A percentile compares a stretch with the other conserved stretches of the same genome.
These are phyloP conservation scores for Crypturellus undulatus DNA, from an alignment of 2,113 vertebrate species.

Conservation along the genomic window DNA sequence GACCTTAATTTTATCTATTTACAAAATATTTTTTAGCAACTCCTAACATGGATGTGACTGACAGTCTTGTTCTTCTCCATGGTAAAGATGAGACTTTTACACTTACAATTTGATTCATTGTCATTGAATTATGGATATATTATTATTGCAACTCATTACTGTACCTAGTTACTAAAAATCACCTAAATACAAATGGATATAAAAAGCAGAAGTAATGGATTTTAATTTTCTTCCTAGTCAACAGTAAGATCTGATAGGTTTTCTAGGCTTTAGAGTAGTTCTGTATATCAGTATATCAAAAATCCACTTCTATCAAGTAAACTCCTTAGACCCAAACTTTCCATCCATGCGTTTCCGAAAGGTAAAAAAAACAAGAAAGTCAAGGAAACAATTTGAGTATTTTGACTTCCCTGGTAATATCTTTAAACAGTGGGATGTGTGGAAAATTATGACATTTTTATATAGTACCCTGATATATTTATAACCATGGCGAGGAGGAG, in stretches of 20 bases:
- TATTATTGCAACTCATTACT: not conserved
- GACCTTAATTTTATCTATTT: not conserved
- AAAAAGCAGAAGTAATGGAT: not conserved
- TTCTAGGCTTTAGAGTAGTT: not conserved
- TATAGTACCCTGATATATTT: not conserved
- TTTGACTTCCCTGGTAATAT: not conserved
- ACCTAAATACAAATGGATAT: not conserved
- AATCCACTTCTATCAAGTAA: not conserved
- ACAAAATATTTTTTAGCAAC: not conserved
- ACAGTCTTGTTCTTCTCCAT: not conserved
- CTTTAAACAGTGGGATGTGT: not conserved
- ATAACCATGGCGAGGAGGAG: not conserved
- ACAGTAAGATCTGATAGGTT: not conserved
- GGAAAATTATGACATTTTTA: not conserved
- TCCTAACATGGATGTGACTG: not conserved
- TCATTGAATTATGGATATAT: not conserved
- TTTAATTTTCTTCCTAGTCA: not conserved
- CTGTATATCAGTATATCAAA: not conserved
- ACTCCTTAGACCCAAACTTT: not conserved
- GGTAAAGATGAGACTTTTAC: not conserved
- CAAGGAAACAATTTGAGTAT: not conserved
- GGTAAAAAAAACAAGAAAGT: rapidly evolving
- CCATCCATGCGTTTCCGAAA: not conserved
- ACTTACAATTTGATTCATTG: not conserved
- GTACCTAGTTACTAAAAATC: not conserved